Base-by-base conservation (phyloP, 64 coral and sea anemone species). In the Catalaphyllia jardinei region DNA sequence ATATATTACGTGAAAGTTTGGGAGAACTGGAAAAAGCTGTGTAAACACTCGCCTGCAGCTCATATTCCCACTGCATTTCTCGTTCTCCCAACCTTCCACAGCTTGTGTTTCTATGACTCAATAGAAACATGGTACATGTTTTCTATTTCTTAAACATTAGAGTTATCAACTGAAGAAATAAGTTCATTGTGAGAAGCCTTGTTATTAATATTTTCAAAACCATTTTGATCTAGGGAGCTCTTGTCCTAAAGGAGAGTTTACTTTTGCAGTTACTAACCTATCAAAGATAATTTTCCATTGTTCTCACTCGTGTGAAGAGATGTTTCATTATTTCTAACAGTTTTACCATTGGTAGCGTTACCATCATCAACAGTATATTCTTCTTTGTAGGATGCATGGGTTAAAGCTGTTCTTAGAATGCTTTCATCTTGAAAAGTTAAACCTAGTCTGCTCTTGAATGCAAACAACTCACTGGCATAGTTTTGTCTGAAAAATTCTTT, bases 401-500 rank as follows among this genome's bases (percentile, higher is more conserved):
- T 98, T 1, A 98, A 88, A 69, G 89, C 93, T 17, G 79, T 52
- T 16, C 64, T 35, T 18, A 98, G 87, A 39, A 59, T 42, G 15
- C 52, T 82, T 25, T 92, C 87, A 72, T 98, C 90, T 19, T 87
- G 52, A 57, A 89, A 90, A 57, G 76, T 57, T 79, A 98, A 90
- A 12, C 89, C 77, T n/a, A 98, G 82, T 74, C 96, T 88, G 51
- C 27, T 94, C 71, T 89, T 94, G 83, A 98, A 98, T 80, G 96
- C 90, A 92, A 94, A 94, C 57, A 98, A 52, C 35, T 98, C 96
- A 63, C 75, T 98, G 9, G 90, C 89, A 77, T 92, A 98, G 75
- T 98, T 98, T 73, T 83, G 73, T 42, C 74, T 87, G 29, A 98
- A 94, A 71, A 98, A 98, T 81, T 98, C 87, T 78, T 82, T 94